A percentile compares a stretch with the other conserved stretches of the same genome.
Evolutionary conservation across 2,113 vertebrate genomes (phyloP).

Genomic region (Proterorhinus semilunaris): DNA sequence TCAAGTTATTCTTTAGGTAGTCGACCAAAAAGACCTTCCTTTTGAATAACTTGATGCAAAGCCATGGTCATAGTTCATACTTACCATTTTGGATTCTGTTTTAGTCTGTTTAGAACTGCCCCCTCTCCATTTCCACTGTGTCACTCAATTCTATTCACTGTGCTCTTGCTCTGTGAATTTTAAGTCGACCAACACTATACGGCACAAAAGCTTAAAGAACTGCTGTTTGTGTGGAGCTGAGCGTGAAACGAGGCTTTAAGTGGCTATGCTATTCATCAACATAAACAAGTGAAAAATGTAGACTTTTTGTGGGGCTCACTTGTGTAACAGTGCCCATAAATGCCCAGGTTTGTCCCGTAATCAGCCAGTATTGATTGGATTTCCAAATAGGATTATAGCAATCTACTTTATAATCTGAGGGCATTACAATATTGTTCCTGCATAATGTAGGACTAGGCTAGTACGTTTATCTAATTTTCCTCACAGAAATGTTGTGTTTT

Average conservation of each 20-base stretch:
- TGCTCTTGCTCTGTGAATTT: conserved; percentile 78
- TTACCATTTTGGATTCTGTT: conserved; percentile 77
- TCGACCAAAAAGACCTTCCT: not conserved
- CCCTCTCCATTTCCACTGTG: conserved; percentile 22
- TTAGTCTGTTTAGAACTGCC: conserved; percentile 65
- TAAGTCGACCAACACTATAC: conserved; percentile 73
- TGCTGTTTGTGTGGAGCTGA: conserved; percentile 31
- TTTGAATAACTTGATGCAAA: conserved; percentile 56
- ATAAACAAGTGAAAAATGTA: not conserved
- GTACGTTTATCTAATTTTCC: too few relatives aligned
- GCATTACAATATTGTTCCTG: too few relatives aligned
- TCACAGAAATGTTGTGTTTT: too few relatives aligned
- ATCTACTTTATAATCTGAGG: too few relatives aligned
- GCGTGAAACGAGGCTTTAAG: not conserved
- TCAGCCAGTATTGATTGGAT: too few relatives aligned
- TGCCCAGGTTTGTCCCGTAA: not conserved
- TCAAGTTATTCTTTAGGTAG: not conserved
- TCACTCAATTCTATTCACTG: conserved; percentile 77
- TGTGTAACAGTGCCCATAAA: not conserved
- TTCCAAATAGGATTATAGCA: too few relatives aligned
- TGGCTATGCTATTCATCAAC: conserved; percentile 22
- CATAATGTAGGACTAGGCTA: too few relatives aligned
- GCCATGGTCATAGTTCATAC: conserved; percentile 54
- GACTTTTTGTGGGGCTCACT: too few relatives aligned
- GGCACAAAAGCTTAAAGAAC: conserved; percentile 66